phyloP scores from a whole-genome alignment of 2,113 vertebrate genomes.

The Anthoscopus minutus region DNA sequence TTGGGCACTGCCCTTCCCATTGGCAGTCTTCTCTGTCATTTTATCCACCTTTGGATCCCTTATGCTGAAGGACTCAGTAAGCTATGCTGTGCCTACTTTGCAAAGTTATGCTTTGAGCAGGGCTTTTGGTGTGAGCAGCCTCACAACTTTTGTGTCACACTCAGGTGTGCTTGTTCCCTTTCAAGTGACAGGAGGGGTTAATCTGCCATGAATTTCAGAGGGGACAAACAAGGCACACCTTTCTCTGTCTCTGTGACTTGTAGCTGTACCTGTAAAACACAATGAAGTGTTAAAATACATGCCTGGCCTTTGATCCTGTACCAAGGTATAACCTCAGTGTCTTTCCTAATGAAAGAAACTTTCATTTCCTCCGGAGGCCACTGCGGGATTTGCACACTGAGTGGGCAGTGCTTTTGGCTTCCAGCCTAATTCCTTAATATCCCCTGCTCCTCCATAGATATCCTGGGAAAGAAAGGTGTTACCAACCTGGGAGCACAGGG shows the following conservation, averaged over 20 bases:
- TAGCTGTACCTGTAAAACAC: neutral
- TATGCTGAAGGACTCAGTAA: neutral
- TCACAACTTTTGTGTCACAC: neutral
- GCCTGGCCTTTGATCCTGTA: neutral
- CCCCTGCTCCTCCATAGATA: neutral
- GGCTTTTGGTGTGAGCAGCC: neutral
- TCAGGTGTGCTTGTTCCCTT: neutral
- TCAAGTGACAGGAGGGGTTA: neutral
- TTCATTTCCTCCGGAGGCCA: neutral
- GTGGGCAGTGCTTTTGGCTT: neutral
- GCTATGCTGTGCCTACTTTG: neutral
- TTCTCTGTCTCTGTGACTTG: neutral
- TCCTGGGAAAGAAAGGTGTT: neutral
- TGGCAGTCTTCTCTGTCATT: neutral
- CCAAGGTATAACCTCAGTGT: neutral
- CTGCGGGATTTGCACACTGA: neutral
- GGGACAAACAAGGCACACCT: neutral
- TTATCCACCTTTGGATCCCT: neutral
- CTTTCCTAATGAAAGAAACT: neutral
- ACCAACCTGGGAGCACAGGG: neutral
- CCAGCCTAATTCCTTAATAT: neutral
- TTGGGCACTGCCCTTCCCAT: neutral
- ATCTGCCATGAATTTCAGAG: neutral
- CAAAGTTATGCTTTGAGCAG: neutral
- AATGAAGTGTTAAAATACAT: neutral